Conservation (phyloP, 2,797 vertebrate genomes). For the Peromyscus aztecus region DNA sequence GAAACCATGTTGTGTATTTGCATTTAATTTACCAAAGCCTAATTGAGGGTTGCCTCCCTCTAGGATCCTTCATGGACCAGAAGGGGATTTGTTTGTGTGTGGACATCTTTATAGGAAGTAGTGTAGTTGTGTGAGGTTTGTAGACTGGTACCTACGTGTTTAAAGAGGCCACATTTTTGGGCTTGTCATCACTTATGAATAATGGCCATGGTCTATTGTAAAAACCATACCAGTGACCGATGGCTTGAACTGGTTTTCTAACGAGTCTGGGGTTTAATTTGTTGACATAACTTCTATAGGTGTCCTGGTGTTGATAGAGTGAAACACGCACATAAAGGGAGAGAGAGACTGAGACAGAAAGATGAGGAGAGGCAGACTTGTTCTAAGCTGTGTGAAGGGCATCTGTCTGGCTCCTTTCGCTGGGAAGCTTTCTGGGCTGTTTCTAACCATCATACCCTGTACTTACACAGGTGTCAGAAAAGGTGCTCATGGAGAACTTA, state of each 20-base stretch:
- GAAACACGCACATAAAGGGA: neutral
- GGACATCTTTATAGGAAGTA: constrained; percentile 55
- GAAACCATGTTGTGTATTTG: constrained; percentile 67
- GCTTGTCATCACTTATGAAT: constrained; percentile 65
- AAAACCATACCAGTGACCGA: constrained; percentile 35
- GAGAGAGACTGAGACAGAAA: neutral
- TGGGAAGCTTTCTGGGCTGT: neutral
- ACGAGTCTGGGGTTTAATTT: constrained; percentile 18
- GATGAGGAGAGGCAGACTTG: neutral
- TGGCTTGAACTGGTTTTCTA: constrained; percentile 61
- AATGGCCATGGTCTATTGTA: constrained; percentile 20
- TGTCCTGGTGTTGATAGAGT: neutral
- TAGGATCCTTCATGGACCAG: rapidly evolving
- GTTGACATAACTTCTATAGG: neutral
- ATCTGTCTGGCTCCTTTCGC: neutral
- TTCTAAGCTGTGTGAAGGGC: neutral
- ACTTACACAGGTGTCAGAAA: neutral
- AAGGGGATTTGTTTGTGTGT: neutral
- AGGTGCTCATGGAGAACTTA: neutral
- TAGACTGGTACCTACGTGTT: constrained; percentile 5
- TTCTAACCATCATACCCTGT: neutral
- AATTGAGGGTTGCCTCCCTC: constrained; percentile 65
- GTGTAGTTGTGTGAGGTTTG: neutral
- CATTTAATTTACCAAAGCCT: constrained; percentile 67
- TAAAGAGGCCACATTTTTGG: constrained; percentile 56